Conservation (phyloP, 1,140 invertebrate species). For the Brachionus rubens region DNA sequence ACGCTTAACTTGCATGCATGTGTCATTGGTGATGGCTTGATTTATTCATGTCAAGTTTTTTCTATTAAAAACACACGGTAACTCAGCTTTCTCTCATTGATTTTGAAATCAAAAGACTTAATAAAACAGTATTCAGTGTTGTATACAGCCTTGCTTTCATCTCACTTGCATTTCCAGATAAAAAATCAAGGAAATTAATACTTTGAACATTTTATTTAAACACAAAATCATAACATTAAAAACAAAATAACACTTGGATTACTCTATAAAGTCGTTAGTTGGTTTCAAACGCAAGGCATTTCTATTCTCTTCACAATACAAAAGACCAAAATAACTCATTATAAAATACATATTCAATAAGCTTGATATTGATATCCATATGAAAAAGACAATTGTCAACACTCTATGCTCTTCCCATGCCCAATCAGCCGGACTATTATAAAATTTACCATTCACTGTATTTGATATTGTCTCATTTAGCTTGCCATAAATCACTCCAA, state of each 20-base stretch:
- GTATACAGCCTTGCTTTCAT: no score
- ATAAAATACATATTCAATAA: constrained; percentile 22
- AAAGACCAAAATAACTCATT: neutral
- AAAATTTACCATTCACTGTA: neutral
- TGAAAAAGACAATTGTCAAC: constrained; percentile 2
- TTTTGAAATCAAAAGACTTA: no score
- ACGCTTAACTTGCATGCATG: no score
- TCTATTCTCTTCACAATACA: constrained; percentile 24
- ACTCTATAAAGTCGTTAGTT: constrained; percentile 13
- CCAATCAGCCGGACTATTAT: constrained; percentile 5
- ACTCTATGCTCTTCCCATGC: constrained; percentile 18
- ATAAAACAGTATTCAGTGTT: no score
- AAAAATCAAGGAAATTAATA: no score
- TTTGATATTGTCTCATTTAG: neutral
- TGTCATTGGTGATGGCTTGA: no score
- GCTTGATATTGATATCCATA: neutral
- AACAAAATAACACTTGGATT: neutral
- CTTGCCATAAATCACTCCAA: neutral
- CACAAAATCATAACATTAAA: neutral
- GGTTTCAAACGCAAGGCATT: neutral
- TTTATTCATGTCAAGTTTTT: no score
- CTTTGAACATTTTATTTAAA: no score
- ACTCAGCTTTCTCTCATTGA: no score
- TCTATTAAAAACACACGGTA: no score
- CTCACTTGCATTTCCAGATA: no score